phyloP scores from a whole-genome alignment of 2,888 invertebrate genomes.

The Aphidoletes aphidimyza region DNA sequence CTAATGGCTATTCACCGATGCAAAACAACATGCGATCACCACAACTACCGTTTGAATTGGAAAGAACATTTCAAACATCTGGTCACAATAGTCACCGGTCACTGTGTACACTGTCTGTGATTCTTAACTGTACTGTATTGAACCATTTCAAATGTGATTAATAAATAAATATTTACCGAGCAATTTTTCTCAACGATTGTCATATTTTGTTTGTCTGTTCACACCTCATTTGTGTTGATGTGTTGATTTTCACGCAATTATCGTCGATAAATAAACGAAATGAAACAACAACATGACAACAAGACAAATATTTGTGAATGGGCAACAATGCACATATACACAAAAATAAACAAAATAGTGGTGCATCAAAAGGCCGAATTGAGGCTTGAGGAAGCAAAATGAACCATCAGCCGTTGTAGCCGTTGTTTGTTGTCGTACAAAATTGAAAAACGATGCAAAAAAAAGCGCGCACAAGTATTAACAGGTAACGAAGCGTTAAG shows the following conservation, averaged over 20 bases:
- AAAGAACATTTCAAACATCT: background rate
- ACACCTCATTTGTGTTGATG: slow-evolving; percentile 48
- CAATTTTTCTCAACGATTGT: background rate
- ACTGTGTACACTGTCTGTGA: no score
- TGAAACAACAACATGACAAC: background rate
- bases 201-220: slow-evolving; percentile 9
- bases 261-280: background rate
- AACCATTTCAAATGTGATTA: background rate
- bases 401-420: background rate
- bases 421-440: background rate
- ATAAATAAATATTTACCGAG: slow-evolving; percentile 32
- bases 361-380: background rate
- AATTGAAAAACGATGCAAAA: slow-evolving; percentile 1
- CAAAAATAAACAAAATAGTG: background rate
- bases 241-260: slow-evolving; percentile 49
- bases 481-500: slow-evolving; percentile 31
- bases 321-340: background rate
- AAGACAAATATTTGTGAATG: slow-evolving; percentile 47
- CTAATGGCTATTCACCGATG: no score
- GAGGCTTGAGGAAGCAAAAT: background rate
- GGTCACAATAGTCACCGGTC: no score
- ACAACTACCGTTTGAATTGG: background rate
- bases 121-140: no score
- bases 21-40: background rate
- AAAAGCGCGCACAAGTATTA: background rate